A percentile compares a stretch with the other conserved stretches of the same genome.
These are phyloP conservation scores for Setipinna tenuifilis DNA, from an alignment of 2,797 vertebrate species.

Conservation along the genomic window DNA sequence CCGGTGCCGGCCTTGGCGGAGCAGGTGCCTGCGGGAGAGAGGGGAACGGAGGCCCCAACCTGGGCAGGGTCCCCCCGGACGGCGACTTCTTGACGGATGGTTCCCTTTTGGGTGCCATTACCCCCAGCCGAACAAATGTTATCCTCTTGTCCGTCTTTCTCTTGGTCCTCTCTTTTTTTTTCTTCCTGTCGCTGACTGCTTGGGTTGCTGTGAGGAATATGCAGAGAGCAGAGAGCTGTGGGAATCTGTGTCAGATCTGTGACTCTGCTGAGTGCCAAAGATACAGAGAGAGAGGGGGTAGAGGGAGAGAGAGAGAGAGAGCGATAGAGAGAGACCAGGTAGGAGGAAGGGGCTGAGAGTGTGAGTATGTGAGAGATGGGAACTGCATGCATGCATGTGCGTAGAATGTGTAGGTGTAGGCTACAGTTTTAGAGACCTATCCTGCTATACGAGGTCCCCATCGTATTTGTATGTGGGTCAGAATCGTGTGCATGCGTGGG, in stretches of 20 bases:
- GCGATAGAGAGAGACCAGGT: conserved; percentile 52
- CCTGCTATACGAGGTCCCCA: conserved; percentile 49
- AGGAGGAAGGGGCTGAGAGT: conserved; percentile 55
- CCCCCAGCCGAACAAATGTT: not conserved
- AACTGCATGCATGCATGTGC: conserved; percentile 33
- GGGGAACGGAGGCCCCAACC: conserved; percentile 78
- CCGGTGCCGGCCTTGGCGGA: conserved; percentile 63
- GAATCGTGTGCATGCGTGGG: conserved; percentile 46
- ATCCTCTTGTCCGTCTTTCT: not conserved
- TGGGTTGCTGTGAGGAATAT: conserved; percentile 41
- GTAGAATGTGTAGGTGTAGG: conserved; percentile 49
- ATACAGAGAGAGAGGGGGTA: conserved; percentile 43
- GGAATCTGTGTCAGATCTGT: conserved; percentile 68
- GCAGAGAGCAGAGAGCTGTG: conserved; percentile 35
- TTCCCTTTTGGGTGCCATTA: conserved; percentile 79
- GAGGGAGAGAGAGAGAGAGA: conserved; percentile 28
- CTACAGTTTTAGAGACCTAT: conserved; percentile 52
- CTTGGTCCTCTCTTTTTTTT: conserved; percentile 11
- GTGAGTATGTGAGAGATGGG: conserved; percentile 50
- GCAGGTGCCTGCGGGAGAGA: conserved; percentile 59
- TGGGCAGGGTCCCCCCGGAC: conserved; percentile 67
- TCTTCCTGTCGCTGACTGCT: conserved; percentile 26
- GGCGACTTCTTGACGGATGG: conserved; percentile 75
- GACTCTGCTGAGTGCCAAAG: conserved; percentile 46
- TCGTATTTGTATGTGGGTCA: conserved; percentile 67